Evolutionary conservation across 2,888 invertebrate species (phyloP), one percentile per base, ranked within the genome.

Genomic region (Amphiduros pacificus): DNA sequence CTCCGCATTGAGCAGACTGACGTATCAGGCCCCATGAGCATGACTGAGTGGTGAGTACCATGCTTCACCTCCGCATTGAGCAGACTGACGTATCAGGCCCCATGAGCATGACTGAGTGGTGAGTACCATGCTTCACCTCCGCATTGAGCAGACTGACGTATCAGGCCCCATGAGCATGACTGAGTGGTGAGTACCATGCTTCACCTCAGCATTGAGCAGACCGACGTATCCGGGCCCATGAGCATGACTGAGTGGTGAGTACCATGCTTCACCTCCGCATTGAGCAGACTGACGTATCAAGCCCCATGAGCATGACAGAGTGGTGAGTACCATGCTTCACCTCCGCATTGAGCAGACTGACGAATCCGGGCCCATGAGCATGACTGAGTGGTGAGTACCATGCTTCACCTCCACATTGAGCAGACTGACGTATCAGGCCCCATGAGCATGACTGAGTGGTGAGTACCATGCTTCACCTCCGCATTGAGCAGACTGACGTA

Each of bases 71-170:
- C 36, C 17, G 36, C 17, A 9, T 36, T 36, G 73, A 72, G 53
- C 72, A 73, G 62, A 61, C 71, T 20, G 56, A 69, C 48, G 41
- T 58, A 6, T 26, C 67, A 27, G 77, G 74, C 1, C 72, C 71
- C 22, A 66, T 74, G 9, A 73, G 73, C 54, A 65, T 68, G 60
- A 71, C 72, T 31, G 79, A 79, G 61, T 79, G 78, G 79, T 78
- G 57, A 64, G 69, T 55, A 28, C 14, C 17, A 11, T 36, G 36
- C 36, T 36, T 36, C 36, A 11, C 17, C 17, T 17, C 36, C 17
- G 36, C 17, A 9, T 36, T 36, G 73, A 72, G 53, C 72, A 73
- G 62, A 61, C 71, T 20, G 56, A 69, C 48, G 41, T 58, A 6
- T 26, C 67, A 27, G 77, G 74, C 1, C 72, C 71, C 22, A 66